A percentile compares a stretch with the other conserved stretches of the same genome.
phyloP scores from a whole-genome alignment of 37 sponge, comb jelly and placozoan genomes.

The Trichoplax adhaerens region DNA sequence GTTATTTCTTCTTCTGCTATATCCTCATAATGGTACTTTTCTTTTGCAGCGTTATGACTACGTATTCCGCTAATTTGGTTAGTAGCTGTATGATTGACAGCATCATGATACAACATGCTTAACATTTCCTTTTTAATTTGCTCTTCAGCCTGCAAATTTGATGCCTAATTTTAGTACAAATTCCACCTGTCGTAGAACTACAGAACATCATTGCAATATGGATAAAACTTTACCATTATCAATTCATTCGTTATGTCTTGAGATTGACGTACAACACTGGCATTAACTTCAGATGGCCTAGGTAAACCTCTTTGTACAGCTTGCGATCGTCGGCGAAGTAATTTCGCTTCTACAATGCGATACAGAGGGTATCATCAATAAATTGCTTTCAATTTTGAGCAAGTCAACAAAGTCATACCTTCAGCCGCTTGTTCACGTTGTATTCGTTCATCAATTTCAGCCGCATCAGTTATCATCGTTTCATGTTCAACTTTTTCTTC shows the following conservation, averaged over 20 bases:
- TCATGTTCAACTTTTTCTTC: neutral
- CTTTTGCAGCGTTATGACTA: too few species aligned
- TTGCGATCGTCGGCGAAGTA: too few species aligned
- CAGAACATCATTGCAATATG: too few species aligned
- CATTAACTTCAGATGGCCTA: slow-evolving; percentile 65
- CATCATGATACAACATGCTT: slow-evolving; percentile 56
- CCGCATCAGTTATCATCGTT: slow-evolving; percentile 11
- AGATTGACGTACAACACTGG: too few species aligned
- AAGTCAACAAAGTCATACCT: neutral
- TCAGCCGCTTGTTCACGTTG: slow-evolving; percentile 5
- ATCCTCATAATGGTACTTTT: neutral
- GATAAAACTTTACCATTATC: too few species aligned
- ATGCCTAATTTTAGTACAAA: too few species aligned
- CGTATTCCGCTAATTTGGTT: neutral
- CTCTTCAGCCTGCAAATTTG: slow-evolving; percentile 56
- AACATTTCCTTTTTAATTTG: slow-evolving; percentile 80
- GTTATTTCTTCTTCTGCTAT: slow-evolving; percentile 30
- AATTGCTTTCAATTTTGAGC: too few species aligned
- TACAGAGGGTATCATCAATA: too few species aligned
- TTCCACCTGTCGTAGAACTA: too few species aligned
- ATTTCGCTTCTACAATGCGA: too few species aligned
- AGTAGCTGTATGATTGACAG: slow-evolving; percentile 46
- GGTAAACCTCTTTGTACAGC: slow-evolving; percentile 71
- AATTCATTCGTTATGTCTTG: too few species aligned
- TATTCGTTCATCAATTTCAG: slow-evolving; percentile 15